Base-by-base conservation (phyloP, 2,113 vertebrate species). In the Helogale parvula region DNA sequence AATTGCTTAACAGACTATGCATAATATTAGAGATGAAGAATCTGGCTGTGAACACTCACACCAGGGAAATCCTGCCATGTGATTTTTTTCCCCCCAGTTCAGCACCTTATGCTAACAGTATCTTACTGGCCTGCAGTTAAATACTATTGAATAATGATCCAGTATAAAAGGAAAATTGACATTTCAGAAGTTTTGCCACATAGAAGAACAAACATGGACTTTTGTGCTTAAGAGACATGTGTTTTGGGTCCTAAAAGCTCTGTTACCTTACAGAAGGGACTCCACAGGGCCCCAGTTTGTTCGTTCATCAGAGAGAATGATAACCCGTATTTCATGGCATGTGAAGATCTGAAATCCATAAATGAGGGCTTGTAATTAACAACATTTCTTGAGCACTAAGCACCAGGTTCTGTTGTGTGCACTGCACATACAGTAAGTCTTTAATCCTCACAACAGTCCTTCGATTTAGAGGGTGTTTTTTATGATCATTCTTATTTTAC, bases 1-100 rank as follows among this genome's bases (percentile, higher is more conserved):
- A 95, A 92, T 96, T 93, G 81, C 96, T 97, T 93, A 97, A 95
- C 97, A 95, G 92, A 77, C 33, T 84, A 94, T 88, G 81, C 92
- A 92, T 92, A 94, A 94, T 96, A 96, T 92, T 85, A 72, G 84
- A 91, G 92, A 85, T 90, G 84, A 90, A 93, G 71, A 94, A 45
- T 90, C 97, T 88, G 95, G 91, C 94, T 94, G 35, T 16, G 88
- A 97, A 97, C 16, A 11, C 41, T n/a, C 76, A 50, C 95, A 90
- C 97, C 77, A 76, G 97, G 96, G 98, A 97, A 92, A 93, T 31
- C 38, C 65, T 96, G 69, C 47, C 14, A 2, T 85, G 52, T 38
- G 31, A 33, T 72, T 69, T 50, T 66, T 93, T 92, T 72, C 79
- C 71, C 71, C n/a, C 81, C 35, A 95, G n/a, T 96, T 95, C 71